Percentiles rank a stretch among this genome's conserved stretches.
Conservation (phyloP, 2,797 vertebrate species). For the Crenuchus spilurus region DNA sequence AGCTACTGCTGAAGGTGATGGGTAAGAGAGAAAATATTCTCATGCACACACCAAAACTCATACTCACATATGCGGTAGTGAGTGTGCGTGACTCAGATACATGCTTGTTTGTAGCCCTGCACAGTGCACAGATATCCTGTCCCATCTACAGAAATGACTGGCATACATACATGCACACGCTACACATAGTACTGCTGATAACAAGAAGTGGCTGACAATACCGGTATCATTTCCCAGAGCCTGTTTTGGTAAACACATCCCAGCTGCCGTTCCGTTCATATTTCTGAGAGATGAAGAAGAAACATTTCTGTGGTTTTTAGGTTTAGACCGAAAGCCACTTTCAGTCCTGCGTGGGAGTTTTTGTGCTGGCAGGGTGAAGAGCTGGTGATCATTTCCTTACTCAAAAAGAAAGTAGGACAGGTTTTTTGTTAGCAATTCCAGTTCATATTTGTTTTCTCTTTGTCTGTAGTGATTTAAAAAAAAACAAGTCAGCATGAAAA, state of each 20-base stretch:
- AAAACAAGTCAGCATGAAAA: no score
- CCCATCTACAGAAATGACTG: constrained; percentile 32
- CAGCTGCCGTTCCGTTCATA: background rate
- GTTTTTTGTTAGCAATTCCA: background rate
- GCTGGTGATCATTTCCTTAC: constrained; percentile 19
- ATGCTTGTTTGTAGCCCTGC: constrained; percentile 15
- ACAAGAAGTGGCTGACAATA: constrained; percentile 29
- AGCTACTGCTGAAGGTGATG: constrained; percentile 82
- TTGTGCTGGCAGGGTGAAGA: constrained; percentile 41
- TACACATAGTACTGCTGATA: constrained; percentile 24
- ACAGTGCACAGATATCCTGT: constrained; percentile 20
- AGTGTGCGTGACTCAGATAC: constrained; percentile 9
- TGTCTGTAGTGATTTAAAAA: background rate
- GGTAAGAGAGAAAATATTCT: constrained; percentile 73
- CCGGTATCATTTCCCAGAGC: constrained; percentile 34
- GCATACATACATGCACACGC: constrained; percentile 24
- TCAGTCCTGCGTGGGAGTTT: constrained; percentile 40
- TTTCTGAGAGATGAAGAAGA: constrained; percentile 30
- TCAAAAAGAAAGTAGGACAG: background rate
- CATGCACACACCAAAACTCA: background rate
- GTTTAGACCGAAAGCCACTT: constrained; percentile 34
- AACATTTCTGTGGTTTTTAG: constrained; percentile 43
- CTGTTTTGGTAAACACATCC: constrained; percentile 28
- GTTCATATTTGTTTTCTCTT: background rate
- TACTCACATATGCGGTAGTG: background rate